Percentiles rank a stretch among this genome's conserved stretches.
phyloP scores from a whole-genome alignment of 2,888 invertebrate species.

The Anorthoa munda region DNA sequence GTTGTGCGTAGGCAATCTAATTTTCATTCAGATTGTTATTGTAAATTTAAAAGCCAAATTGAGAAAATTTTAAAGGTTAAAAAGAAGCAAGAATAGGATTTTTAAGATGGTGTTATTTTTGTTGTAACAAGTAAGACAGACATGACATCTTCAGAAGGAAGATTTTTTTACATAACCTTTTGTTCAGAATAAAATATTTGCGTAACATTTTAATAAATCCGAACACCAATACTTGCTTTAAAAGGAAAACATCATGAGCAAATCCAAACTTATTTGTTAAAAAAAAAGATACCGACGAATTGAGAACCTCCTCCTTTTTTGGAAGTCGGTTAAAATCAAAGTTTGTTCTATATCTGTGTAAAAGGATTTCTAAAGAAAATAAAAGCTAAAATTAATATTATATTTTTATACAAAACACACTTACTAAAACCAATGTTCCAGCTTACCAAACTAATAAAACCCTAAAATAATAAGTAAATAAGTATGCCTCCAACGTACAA shows the following conservation, averaged over 20 bases:
- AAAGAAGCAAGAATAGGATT: neutral
- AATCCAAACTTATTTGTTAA: neutral
- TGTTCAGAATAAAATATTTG: too few species aligned
- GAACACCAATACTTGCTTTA: neutral
- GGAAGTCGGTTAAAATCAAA: too few species aligned
- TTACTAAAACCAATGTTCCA: neutral
- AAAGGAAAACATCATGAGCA: too few species aligned
- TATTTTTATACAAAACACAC: too few species aligned
- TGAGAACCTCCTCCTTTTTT: too few species aligned
- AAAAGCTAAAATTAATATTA: too few species aligned
- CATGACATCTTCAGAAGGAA: neutral
- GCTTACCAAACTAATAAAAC: too few species aligned
- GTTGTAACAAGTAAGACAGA: neutral
- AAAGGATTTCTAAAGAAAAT: too few species aligned
- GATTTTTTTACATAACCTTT: neutral
- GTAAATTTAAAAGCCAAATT: neutral
- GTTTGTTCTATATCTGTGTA: too few species aligned
- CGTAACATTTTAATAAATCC: conserved; percentile 1
- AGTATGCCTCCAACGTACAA: too few species aligned
- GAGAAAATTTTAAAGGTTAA: neutral
- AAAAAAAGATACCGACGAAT: too few species aligned
- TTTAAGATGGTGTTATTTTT: neutral
- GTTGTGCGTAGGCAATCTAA: neutral
- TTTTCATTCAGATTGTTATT: neutral
- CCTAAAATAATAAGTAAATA: too few species aligned